Percentiles rank a stretch among this genome's conserved stretches.
These are phyloP conservation scores for Dasysyrphus tricinctus DNA, from an alignment of 2,888 invertebrate species.

Conservation along the genomic window DNA sequence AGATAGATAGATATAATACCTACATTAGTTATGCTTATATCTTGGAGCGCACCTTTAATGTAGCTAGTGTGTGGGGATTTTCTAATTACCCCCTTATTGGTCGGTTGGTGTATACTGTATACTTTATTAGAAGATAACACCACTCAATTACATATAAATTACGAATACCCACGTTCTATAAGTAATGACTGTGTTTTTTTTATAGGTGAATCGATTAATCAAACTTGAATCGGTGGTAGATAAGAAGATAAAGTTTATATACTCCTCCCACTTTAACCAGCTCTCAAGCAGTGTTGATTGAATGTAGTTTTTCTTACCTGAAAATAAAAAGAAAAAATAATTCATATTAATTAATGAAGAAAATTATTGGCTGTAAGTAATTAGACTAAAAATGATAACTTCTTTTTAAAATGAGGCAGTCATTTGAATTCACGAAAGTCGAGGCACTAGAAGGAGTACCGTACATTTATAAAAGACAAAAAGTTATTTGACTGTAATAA, in stretches of 20 bases:
- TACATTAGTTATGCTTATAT: not conserved
- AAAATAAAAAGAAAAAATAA: conserved; percentile 38
- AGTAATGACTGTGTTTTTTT: conserved; percentile 26
- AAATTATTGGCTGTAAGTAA: not conserved
- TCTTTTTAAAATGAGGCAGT: no score
- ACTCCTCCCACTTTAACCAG: conserved; percentile 13
- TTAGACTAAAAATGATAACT: not conserved
- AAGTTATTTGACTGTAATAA: no score
- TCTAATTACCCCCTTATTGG: conserved; percentile 48
- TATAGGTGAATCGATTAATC: conserved; percentile 54
- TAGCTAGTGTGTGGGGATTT: conserved; percentile 32
- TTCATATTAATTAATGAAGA: conserved; percentile 12
- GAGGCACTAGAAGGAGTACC: no score
- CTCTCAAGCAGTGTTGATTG: not conserved
- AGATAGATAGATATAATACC: conserved; percentile 1
- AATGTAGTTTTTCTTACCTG: conserved; percentile 44
- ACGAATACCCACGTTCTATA: conserved; percentile 37
- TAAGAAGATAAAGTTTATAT: conserved; percentile 16
- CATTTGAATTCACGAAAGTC: no score
- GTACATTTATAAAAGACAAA: no score
- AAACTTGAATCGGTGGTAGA: conserved; percentile 19
- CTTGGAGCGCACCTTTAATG: conserved; percentile 38
- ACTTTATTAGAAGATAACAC: conserved; percentile 53
- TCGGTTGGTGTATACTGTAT: conserved; percentile 5
- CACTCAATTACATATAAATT: conserved; percentile 53